Conservation (phyloP, 2,888 invertebrate species). For the Euphydryas editha region DNA sequence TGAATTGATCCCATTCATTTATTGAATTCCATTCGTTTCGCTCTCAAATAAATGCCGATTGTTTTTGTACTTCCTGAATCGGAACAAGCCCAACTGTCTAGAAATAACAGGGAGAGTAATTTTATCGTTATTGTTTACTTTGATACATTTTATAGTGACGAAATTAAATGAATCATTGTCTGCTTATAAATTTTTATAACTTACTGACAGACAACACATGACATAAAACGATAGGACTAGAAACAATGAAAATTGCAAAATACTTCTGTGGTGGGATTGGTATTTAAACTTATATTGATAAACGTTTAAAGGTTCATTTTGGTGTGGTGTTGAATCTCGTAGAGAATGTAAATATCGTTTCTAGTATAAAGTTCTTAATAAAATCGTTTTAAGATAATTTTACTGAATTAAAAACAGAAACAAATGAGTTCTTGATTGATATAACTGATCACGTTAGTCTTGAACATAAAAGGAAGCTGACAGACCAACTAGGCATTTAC, state of each 20-base stretch:
- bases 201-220: too few relatives aligned
- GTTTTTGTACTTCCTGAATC: constrained; percentile 41
- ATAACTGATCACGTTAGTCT: constrained; percentile 49
- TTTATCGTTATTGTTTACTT: constrained; percentile 15
- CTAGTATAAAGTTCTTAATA: background rate
- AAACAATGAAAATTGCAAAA: too few relatives aligned
- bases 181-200: too few relatives aligned
- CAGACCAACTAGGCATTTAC: constrained; percentile 47
- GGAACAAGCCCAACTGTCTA: constrained; percentile 24
- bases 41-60: constrained; percentile 36
- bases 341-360: too few relatives aligned
- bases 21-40: constrained; percentile 33
- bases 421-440: constrained; percentile 42
- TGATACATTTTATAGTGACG: constrained; percentile 7
- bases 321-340: too few relatives aligned
- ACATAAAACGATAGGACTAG: too few relatives aligned
- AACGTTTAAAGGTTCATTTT: too few relatives aligned
- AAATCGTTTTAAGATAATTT: background rate
- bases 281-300: too few relatives aligned
- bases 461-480: constrained; percentile 46
- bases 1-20: constrained; percentile 45
- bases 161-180: background rate
- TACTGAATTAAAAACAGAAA: background rate
- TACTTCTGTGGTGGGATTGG: too few relatives aligned
- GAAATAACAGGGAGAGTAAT: constrained; percentile 12